phyloP scores from a whole-genome alignment of 1,140 invertebrate genomes.

The Cecropterus lyciades region DNA sequence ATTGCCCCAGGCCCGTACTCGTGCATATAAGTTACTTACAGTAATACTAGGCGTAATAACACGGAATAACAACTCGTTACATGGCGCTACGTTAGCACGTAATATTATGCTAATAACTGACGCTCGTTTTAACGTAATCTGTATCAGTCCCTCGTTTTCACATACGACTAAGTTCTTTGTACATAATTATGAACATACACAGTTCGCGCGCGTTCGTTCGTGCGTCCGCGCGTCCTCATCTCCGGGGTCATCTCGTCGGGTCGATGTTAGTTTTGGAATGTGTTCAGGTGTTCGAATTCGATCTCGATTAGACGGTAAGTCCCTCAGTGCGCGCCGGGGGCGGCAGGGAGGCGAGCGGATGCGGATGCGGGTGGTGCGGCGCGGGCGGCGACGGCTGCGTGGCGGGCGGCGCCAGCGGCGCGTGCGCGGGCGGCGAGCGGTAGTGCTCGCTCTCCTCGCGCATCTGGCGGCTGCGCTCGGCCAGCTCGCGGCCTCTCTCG shows the following conservation, averaged over 20 bases:
- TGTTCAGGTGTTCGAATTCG: constrained; percentile 45
- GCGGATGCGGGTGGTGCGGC: constrained; percentile 57
- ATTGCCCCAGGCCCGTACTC: constrained; percentile 82
- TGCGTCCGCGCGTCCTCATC: constrained; percentile 1
- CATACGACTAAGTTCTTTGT: constrained; percentile 51
- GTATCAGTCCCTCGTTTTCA: constrained; percentile 62
- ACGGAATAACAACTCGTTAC: constrained; percentile 74
- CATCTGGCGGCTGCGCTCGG: constrained; percentile 71
- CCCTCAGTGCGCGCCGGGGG: constrained; percentile 75
- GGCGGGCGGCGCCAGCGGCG: constrained; percentile 73
- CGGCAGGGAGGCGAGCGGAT: constrained; percentile 67
- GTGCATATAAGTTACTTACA: constrained; percentile 78
- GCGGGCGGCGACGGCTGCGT: constrained; percentile 78
- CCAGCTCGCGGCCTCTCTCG: constrained; percentile 69
- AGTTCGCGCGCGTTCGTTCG: constrained; percentile 15
- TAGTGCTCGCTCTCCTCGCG: constrained; percentile 79
- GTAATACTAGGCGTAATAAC: constrained; percentile 77
- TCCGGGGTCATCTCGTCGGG: constrained; percentile 6
- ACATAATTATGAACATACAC: constrained; percentile 61
- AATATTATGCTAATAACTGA: constrained; percentile 57
- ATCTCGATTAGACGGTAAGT: constrained; percentile 64
- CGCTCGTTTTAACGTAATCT: constrained; percentile 48
- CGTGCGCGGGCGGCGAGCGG: constrained; percentile 58
- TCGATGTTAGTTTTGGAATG: constrained; percentile 59
- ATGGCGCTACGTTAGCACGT: constrained; percentile 68